Evolutionary conservation across 2,113 vertebrate genomes (phyloP), one percentile per base, ranked within the genome.

Genomic region (Rhinopomastus cyanomelas): DNA sequence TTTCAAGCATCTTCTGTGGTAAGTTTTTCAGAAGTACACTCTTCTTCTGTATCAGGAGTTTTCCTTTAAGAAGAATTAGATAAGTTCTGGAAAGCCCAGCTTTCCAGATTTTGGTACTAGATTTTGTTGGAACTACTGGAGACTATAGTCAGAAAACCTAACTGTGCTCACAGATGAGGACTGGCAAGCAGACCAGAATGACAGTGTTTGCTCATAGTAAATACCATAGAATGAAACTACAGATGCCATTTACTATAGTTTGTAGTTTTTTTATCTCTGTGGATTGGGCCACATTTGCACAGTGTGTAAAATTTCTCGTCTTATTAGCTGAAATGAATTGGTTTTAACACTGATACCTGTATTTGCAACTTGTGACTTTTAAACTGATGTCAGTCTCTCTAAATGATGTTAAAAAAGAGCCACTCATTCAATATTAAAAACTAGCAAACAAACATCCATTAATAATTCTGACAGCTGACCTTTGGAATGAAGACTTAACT

Each of bases 401-500:
- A 48, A 80, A 85, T 89, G 81, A 55, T 85, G 11, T 84, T 1
- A 7, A 32, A 90, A 83, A 90, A 69, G 14, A 46, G 12, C 6
- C 34, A 65, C 29, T 87, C n/a, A 52, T 74, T 37, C 56, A 57
- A 73, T 81, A 84, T 75, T 74, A 76, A 89, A 92, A 92, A 23
- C 48, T 81, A 92, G 52, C 62, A 87, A 93, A 75, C 56, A 85
- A 81, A 88, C 94, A 84, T 71, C 57, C 74, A 36, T 93, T 62
- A 88, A 75, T 93, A 90, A 89, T 67, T 91, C 69, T 77, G 42
- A 44, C 87, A 92, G 32, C 37, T 86, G 83, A 60, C 77, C 83
- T 89, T 94, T 89, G 83, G 57, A 94, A 81, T 81, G 32, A 39
- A 78, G 68, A 67, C 51, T 36, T 92, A 83, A 95, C 92, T 95